Base-by-base conservation (phyloP, 1,140 invertebrate species). In the Euglossa dilemma region DNA sequence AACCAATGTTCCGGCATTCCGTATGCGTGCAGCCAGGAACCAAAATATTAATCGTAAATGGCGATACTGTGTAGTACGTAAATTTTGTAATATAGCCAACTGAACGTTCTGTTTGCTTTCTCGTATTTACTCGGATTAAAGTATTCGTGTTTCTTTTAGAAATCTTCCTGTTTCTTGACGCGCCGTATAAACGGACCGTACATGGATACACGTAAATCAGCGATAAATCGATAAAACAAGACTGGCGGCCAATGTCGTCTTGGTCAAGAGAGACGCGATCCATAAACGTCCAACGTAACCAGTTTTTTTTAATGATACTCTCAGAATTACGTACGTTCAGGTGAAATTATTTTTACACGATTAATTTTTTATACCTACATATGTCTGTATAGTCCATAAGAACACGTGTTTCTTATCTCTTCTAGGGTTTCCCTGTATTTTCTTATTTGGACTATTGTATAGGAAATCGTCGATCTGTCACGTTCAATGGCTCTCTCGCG, bases 241-340 rank as follows among this genome's bases (percentile, higher is more conserved):
- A 69, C 43, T 23, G 7, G 8, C n/a, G 18, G n/a, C 11, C 52
- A 47, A 45, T 56, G 50, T 77, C 18, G 43, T 56, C 36, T 14
- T 20, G 61, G 43, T n/a, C 6, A 25, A 54, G n/a, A 28, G 64
- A 57, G 59, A 57, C n/a, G 12, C 66, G 63, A 57, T 78, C 20
- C 52, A 47, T 57, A 69, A 78, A 54, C 18, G 28, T 56, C 8
- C 23, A 50, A 18, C 4, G 20, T 20, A 78, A 70, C 20, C 76
- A 79, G 54, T 79, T 79, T 43, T 25, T 79, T 59, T 59, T 66
- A 59, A 78, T 57, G 20, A 59, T 59, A 36, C 18, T 16, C 6
- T 7, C n/a, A 8, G 23, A 67, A 67, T 25, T n/a, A 28, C 25
- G 74, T 54, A n/a, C 12, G 52, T 4, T 36, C 1, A 36, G 36